Conservation (phyloP, 2,888 invertebrate species). For the Eledone cirrhosa region DNA sequence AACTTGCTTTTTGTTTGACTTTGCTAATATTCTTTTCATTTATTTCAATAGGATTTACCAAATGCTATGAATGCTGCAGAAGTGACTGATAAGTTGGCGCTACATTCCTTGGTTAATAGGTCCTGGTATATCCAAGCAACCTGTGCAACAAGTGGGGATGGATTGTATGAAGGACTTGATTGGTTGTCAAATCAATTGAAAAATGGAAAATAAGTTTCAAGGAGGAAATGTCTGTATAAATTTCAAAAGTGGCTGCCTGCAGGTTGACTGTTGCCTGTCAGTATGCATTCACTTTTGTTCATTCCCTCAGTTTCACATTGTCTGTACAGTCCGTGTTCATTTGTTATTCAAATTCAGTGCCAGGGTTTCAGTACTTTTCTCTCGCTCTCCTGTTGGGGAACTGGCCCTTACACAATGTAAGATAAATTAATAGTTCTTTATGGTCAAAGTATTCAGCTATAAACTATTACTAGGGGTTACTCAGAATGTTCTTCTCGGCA, state of each 20-base stretch:
- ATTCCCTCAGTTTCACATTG: conserved; percentile 27
- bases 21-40: neutral
- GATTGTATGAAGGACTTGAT: conserved; percentile 97
- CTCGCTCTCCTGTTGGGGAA: neutral
- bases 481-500: conserved; percentile 5
- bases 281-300: conserved; percentile 22
- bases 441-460: conserved; percentile 15
- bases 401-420: conserved; percentile 20
- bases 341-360: conserved; percentile 24
- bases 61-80: conserved; percentile 99
- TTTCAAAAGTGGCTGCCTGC: conserved; percentile 24
- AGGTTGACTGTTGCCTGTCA: conserved; percentile 18
- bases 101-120: conserved; percentile 96
- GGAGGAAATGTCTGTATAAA: conserved; percentile 12
- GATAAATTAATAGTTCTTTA: conserved; percentile 23
- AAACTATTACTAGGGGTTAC: conserved; percentile 17
- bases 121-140: conserved; percentile 73
- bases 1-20: too few relatives aligned
- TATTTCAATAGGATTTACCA: conserved; percentile 85
- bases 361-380: conserved; percentile 1
- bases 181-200: conserved; percentile 99
- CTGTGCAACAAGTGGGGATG: conserved; percentile 98
- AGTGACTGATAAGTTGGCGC: conserved; percentile 97
- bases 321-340: conserved; percentile 27
- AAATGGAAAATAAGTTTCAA: conserved; percentile 70